A percentile compares a stretch with the other conserved stretches of the same genome.
Conservation (phyloP, 2,113 vertebrate genomes). For the Mirounga angustirostris region DNA sequence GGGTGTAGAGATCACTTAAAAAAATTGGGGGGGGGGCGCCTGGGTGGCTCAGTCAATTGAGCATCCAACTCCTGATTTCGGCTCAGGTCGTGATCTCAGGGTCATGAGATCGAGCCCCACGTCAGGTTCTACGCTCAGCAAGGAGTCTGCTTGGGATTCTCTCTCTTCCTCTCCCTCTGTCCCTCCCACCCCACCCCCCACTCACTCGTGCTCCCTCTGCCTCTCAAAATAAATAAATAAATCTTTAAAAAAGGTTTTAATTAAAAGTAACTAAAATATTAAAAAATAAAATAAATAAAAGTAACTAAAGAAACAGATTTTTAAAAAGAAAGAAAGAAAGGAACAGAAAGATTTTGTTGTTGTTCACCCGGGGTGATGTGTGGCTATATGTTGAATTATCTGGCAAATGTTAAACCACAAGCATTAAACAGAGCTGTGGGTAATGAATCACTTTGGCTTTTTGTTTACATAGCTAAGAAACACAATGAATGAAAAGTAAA, state of each 20-base stretch:
- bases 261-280: neutral
- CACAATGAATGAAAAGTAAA: conserved; percentile 75
- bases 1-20: neutral
- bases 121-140: neutral
- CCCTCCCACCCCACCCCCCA: neutral
- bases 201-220: neutral
- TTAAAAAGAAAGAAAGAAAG: conserved; percentile 35
- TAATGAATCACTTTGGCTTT: conserved; percentile 83
- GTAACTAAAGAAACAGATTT: conserved; percentile 67
- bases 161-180: neutral
- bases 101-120: neutral
- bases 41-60: neutral
- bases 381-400: conserved; percentile 83
- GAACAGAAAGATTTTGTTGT: conserved; percentile 81
- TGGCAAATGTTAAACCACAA: conserved; percentile 85
- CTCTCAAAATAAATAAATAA: neutral
- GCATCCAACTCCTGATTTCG: neutral
- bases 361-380: conserved; percentile 82
- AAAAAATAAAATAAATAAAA: conserved; percentile 44
- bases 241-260: neutral
- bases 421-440: conserved; percentile 79
- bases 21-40: neutral
- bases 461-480: conserved; percentile 84
- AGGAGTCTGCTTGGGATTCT: neutral
- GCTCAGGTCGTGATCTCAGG: neutral